Conservation (phyloP, 2,797 vertebrate genomes). For the Pygocentrus nattereri region DNA sequence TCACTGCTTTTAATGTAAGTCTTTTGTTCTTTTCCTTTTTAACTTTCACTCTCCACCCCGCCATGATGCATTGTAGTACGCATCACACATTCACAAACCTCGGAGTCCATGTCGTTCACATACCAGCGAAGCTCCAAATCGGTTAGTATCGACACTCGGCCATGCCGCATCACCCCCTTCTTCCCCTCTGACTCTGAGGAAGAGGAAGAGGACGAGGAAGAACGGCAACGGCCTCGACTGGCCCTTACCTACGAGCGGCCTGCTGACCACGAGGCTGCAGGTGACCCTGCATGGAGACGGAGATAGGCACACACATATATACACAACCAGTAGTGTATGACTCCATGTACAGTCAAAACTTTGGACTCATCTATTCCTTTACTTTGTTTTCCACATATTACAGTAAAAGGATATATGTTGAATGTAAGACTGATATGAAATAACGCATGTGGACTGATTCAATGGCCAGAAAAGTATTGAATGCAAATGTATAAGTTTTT, state of each 20-base stretch:
- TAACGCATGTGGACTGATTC: not conserved
- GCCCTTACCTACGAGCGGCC: constrained; percentile 79
- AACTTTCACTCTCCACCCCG: constrained; percentile 32
- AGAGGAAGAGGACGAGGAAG: constrained; percentile 83
- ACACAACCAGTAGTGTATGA: not conserved
- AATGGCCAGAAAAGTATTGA: too few relatives aligned
- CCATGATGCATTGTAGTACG: constrained; percentile 81
- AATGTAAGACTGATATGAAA: not conserved
- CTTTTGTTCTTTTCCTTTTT: constrained; percentile 16
- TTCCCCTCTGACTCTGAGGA: constrained; percentile 80
- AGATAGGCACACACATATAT: constrained; percentile 7
- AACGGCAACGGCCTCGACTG: constrained; percentile 66
- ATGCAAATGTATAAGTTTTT: too few relatives aligned
- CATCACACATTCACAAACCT: constrained; percentile 93
- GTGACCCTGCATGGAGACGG: constrained; percentile 85
- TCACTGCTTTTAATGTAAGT: not conserved
- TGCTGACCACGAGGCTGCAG: constrained; percentile 85
- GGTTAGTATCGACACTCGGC: constrained; percentile 92
- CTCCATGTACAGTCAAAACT: not conserved
- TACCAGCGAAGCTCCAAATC: constrained; percentile 95
- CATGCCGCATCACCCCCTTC: constrained; percentile 80
- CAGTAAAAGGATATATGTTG: not conserved
- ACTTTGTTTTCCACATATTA: too few relatives aligned
- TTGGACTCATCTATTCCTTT: not conserved
- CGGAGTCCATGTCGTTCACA: constrained; percentile 97